Evolutionary conservation across 1,140 invertebrate genomes (phyloP).

Genomic region (Oryzaephilus surinamensis): DNA sequence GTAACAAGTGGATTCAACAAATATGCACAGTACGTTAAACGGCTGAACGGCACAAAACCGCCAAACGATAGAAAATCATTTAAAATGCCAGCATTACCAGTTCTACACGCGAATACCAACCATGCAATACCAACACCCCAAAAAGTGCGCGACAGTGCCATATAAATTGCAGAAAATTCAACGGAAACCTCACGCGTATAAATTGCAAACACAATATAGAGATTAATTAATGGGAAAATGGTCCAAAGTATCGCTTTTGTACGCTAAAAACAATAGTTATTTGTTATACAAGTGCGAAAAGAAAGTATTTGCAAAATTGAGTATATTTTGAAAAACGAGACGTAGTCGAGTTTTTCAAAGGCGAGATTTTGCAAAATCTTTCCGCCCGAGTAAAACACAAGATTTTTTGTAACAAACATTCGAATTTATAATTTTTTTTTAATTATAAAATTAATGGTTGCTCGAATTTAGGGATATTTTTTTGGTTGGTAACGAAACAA

Average conservation of each 20-base stretch:
- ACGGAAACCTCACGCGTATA: conserved; percentile 32
- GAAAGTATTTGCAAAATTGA: too few species aligned
- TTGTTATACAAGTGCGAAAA: too few species aligned
- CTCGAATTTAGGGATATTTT: too few species aligned
- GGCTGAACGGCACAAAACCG: conserved; percentile 39
- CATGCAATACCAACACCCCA: conserved; percentile 42
- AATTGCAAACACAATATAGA: conserved; percentile 37
- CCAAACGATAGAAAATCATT: conserved; percentile 37
- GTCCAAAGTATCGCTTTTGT: conserved; percentile 31
- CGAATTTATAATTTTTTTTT: too few species aligned
- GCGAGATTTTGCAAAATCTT: too few species aligned
- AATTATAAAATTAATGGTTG: too few species aligned
- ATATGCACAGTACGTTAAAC: conserved; percentile 41
- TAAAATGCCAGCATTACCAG: conserved; percentile 37
- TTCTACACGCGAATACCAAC: conserved; percentile 40
- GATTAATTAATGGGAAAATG: conserved; percentile 34
- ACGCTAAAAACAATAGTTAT: too few species aligned
- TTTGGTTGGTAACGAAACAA: too few species aligned
- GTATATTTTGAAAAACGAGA: too few species aligned
- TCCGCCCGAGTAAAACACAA: too few species aligned
- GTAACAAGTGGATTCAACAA: conserved; percentile 40
- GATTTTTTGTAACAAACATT: too few species aligned
- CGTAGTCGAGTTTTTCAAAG: too few species aligned
- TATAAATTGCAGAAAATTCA: conserved; percentile 34
- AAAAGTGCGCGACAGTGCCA: conserved; percentile 34